A percentile compares a stretch with the other conserved stretches of the same genome.
Evolutionary conservation across 2,888 invertebrate species (phyloP).

Genomic region (Ferrisia virgata): DNA sequence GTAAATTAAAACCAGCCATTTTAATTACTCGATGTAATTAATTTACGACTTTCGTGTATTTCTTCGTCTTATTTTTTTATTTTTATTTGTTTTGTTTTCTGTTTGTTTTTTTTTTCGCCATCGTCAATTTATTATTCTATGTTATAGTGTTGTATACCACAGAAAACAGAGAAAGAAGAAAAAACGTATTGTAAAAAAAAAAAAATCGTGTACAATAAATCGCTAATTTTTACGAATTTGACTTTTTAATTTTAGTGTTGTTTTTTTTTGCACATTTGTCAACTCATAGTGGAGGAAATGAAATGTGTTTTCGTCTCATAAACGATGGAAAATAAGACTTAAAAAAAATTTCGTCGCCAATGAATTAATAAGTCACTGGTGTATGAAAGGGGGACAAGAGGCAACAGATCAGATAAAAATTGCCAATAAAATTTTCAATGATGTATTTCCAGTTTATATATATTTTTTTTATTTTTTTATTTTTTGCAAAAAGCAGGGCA

Average conservation of each 20-base stretch:
- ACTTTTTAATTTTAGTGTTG: neutral
- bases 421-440: too few species aligned
- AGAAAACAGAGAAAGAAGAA: neutral
- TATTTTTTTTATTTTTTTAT: too few species aligned
- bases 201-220: slow-evolving; percentile 26
- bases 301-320: too few species aligned
- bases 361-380: too few species aligned
- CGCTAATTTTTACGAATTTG: neutral
- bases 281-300: too few species aligned
- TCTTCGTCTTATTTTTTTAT: neutral
- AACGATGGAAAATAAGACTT: too few species aligned
- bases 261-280: too few species aligned
- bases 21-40: slow-evolving; percentile 30
- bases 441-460: too few species aligned
- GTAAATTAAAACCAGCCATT: slow-evolving; percentile 10
- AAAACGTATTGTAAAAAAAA: neutral
- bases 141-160: neutral
- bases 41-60: slow-evolving; percentile 14
- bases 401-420: too few species aligned
- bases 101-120: neutral
- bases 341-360: too few species aligned
- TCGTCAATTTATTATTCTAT: slow-evolving; percentile 16
- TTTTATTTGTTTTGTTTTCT: neutral
- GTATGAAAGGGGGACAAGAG: too few species aligned
- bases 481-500: too few species aligned